Evolutionary conservation across 2,888 invertebrate genomes (phyloP), one percentile per base, ranked within the genome.

Genomic region (Cerceris rybyensis): DNA sequence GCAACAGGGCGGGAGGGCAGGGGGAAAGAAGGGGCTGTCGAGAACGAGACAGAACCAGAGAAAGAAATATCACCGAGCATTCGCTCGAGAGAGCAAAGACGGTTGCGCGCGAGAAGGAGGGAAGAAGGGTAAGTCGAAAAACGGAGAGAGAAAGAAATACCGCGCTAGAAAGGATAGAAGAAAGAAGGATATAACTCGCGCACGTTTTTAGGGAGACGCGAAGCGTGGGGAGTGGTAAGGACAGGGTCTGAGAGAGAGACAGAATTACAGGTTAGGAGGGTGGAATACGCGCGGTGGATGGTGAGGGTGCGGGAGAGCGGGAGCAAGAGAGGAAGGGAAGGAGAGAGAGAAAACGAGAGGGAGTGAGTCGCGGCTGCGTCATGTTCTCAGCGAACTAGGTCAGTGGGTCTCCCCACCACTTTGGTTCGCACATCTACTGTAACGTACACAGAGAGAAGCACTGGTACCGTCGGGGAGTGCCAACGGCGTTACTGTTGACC

Each of bases 341-440:
- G 79, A 70, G 75, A 83, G 73, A 75, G 85, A 84, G 68, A 82
- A 83, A 87, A 88, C 71, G 88, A 87, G 88, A 87, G 85, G 85
- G 87, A 88, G 87, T 79, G 88, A 88, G 87, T 87, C 88, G 89
- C 88, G 91, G 90, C 91, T 92, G 91, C 92, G 92, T 92, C 92
- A 92, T 92, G 92, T 91, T 92, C 90, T 90, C 90, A 87, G 86
- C 94, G 94, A 96, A 95, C 95, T 96, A 94, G 96, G 96, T 96
- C 95, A 96, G 96, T 96, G 94, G 96, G 96, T 95, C 95, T 95
- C 94, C 94, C 94, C 94, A 83, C 82, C 82, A 69, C 83, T 67
- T 59, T 78, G 77, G 83, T 74, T 75, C 84, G 84, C 78, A 84
- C 85, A 80, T 86, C 84, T 75, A 86, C 78, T 66, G 73, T 69